Evolutionary conservation across 2,797 vertebrate genomes (phyloP).

Genomic region (Serranus cabrilla): DNA sequence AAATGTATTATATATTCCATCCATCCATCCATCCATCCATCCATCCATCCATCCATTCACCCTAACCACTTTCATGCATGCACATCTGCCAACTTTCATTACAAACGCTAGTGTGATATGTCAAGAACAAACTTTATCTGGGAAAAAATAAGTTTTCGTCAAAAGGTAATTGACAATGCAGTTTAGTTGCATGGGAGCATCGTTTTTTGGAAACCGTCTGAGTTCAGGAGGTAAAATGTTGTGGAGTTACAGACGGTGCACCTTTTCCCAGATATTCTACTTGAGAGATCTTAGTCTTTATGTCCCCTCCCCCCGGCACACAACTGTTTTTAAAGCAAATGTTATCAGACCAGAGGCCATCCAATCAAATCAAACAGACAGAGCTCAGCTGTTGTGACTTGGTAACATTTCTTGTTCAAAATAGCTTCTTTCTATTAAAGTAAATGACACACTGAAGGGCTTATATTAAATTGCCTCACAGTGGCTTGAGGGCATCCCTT

Average conservation of each 20-base stretch:
- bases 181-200: too few relatives aligned
- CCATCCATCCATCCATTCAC: too few relatives aligned
- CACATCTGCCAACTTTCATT: too few relatives aligned
- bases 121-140: too few relatives aligned
- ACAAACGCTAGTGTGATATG: too few relatives aligned
- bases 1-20: too few relatives aligned
- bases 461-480: slow-evolving; percentile 42
- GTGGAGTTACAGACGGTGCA: slow-evolving; percentile 29
- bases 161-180: too few relatives aligned
- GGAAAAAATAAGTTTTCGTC: too few relatives aligned
- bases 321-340: slow-evolving; percentile 70
- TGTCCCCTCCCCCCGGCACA: slow-evolving; percentile 28
- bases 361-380: slow-evolving; percentile 59
- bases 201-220: background rate
- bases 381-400: slow-evolving; percentile 53
- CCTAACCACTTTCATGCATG: too few relatives aligned
- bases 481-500: slow-evolving; percentile 40
- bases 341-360: slow-evolving; percentile 66
- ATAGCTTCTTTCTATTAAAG: slow-evolving; percentile 45
- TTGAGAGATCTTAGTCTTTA: slow-evolving; percentile 37
- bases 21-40: too few relatives aligned
- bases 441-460: slow-evolving; percentile 38
- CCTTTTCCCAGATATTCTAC: slow-evolving; percentile 35
- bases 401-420: slow-evolving; percentile 54
- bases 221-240: slow-evolving; percentile 39